These are phyloP conservation scores for Aporophyla lueneburgensis DNA, from an alignment of 2,888 invertebrate genomes.

Conservation along the genomic window DNA sequence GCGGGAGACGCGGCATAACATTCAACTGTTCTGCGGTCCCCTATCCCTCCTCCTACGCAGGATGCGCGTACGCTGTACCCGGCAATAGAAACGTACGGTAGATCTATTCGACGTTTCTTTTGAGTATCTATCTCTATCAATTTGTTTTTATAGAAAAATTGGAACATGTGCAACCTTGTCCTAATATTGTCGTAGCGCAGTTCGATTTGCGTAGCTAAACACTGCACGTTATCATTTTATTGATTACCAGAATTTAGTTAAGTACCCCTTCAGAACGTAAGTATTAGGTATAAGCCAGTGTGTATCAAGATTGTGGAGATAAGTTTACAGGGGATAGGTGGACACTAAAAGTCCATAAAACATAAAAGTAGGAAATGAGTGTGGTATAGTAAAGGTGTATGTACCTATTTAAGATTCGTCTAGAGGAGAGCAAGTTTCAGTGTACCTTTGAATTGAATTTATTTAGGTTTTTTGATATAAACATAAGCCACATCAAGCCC, in stretches of 20 bases:
- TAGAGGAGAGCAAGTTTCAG: not conserved
- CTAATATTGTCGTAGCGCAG: not conserved
- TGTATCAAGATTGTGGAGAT: not conserved
- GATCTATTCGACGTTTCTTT: slow-evolving; percentile 42
- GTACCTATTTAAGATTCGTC: not conserved
- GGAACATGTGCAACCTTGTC: slow-evolving; percentile 17
- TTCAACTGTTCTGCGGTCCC: slow-evolving; percentile 71
- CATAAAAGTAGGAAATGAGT: not conserved
- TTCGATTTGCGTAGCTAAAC: slow-evolving; percentile 1
- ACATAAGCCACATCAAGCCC: not conserved
- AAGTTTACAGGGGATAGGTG: not conserved
- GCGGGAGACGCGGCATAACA: slow-evolving; percentile 72
- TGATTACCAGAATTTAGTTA: not conserved
- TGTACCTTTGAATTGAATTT: not conserved
- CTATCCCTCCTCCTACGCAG: slow-evolving; percentile 75
- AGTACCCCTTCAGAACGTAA: not conserved
- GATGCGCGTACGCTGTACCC: slow-evolving; percentile 68
- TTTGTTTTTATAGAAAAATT: slow-evolving; percentile 32
- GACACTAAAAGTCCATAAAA: not conserved
- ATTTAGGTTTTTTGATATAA: not conserved
- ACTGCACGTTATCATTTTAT: not conserved
- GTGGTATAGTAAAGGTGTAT: not conserved
- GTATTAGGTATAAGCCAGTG: not conserved
- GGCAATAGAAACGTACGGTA: slow-evolving; percentile 54
- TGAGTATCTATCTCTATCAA: slow-evolving; percentile 17